Conservation (phyloP, 2,888 invertebrate genomes). For the Margaritifera margaritifera region DNA sequence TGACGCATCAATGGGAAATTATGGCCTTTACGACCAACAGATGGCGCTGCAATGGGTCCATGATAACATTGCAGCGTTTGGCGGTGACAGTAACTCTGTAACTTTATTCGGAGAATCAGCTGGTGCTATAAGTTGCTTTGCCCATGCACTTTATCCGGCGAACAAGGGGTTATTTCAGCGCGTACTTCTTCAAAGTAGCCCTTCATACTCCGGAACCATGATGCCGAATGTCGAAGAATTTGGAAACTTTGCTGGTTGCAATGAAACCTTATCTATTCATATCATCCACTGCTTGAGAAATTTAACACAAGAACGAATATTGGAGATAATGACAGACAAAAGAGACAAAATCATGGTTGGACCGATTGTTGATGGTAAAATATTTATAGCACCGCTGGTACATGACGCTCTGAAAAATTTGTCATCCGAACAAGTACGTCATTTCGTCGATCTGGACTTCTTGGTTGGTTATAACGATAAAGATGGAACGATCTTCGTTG, state of each 20-base stretch:
- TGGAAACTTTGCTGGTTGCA: no score
- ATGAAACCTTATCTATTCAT: background rate
- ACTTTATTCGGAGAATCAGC: conserved; percentile 56
- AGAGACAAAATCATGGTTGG: background rate
- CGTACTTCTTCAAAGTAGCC: conserved; percentile 22
- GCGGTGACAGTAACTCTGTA: conserved; percentile 61
- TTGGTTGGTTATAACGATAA: conserved; percentile 13
- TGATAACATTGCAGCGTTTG: conserved; percentile 53
- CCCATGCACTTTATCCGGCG: conserved; percentile 11
- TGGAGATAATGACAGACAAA: no score
- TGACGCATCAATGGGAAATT: conserved; percentile 60
- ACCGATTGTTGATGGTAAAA: conserved; percentile 20
- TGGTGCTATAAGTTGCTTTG: conserved; percentile 14
- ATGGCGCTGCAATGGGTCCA: conserved; percentile 67
- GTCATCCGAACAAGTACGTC: background rate
- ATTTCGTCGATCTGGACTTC: conserved; percentile 17
- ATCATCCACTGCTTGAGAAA: background rate
- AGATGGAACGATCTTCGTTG: conserved; percentile 14
- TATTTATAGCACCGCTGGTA: conserved; percentile 6
- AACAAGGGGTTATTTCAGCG: conserved; percentile 25
- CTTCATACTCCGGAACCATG: background rate
- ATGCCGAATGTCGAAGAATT: background rate
- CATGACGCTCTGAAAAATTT: conserved; percentile 4
- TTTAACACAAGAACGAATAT: background rate
- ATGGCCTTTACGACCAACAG: conserved; percentile 67